These are phyloP conservation scores for Chloroceryle amazona DNA, from an alignment of 2,797 vertebrate species.

Conservation along the genomic window DNA sequence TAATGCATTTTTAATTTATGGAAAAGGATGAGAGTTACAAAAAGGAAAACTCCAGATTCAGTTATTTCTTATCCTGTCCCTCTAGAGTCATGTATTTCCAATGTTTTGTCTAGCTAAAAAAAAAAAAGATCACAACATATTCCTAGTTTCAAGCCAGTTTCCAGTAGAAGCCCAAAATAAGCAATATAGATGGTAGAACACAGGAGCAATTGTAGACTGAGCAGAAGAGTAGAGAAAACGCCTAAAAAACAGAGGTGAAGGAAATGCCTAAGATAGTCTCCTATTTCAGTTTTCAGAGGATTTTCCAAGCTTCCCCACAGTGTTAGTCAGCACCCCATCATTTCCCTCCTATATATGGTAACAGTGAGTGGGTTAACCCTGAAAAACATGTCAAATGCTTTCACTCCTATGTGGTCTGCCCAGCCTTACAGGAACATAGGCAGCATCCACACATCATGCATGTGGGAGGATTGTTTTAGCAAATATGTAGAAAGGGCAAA, in stretches of 20 bases:
- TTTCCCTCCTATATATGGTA: constrained; percentile 68
- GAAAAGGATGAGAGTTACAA: background rate
- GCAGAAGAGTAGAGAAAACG: constrained; percentile 55
- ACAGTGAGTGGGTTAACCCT: constrained; percentile 52
- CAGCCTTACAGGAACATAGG: background rate
- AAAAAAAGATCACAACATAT: background rate
- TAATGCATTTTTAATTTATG: background rate
- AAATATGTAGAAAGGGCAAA: constrained; percentile 1
- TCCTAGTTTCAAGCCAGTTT: constrained; percentile 32
- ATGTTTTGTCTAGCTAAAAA: constrained; percentile 53
- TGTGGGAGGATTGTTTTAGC: background rate
- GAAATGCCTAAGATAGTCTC: constrained; percentile 70
- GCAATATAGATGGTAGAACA: constrained; percentile 39
- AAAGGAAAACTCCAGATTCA: background rate
- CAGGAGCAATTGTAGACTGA: constrained; percentile 45
- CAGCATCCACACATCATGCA: background rate
- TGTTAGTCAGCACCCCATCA: constrained; percentile 76
- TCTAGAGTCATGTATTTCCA: background rate
- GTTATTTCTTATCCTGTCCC: background rate
- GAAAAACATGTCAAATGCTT: constrained; percentile 45
- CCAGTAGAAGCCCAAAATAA: constrained; percentile 55
- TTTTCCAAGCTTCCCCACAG: constrained; percentile 73
- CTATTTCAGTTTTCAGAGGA: constrained; percentile 74
- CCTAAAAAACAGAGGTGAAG: constrained; percentile 57
- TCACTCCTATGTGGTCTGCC: background rate